phyloP scores from a whole-genome alignment of 2,797 vertebrate species.

The Garrulus glandarius region DNA sequence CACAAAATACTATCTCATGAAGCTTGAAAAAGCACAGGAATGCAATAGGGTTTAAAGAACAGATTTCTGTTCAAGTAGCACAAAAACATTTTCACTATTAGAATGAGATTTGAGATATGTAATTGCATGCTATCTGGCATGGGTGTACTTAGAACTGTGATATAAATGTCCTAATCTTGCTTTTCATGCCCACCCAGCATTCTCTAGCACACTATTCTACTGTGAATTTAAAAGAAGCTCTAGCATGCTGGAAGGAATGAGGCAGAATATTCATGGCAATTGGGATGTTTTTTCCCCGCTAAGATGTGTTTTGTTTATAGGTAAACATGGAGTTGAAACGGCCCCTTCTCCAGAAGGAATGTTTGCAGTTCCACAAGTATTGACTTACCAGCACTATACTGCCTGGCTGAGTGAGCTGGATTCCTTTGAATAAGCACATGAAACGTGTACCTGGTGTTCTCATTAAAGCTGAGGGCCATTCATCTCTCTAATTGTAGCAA shows the following conservation, averaged over 20 bases:
- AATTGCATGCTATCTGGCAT: background rate
- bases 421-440: slow-evolving; percentile 83
- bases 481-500: slow-evolving; percentile 92
- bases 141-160: background rate
- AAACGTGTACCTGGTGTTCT: slow-evolving; percentile 85
- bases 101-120: background rate
- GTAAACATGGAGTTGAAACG: slow-evolving; percentile 40
- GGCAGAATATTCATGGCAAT: background rate
- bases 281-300: background rate
- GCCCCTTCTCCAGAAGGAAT: slow-evolving; percentile 41
- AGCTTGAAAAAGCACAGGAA: background rate
- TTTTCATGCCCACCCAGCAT: background rate
- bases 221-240: slow-evolving; percentile 31
- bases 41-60: background rate
- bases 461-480: slow-evolving; percentile 91
- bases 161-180: background rate
- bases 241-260: background rate
- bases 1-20: background rate
- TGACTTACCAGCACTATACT: slow-evolving; percentile 74
- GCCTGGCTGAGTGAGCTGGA: slow-evolving; percentile 74
- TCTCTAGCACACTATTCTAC: background rate
- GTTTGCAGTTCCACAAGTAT: slow-evolving; percentile 70
- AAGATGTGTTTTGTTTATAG: slow-evolving; percentile 14
- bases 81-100: background rate
- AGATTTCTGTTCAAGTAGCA: background rate